Evolutionary conservation across 1,140 invertebrate species (phyloP).

Genomic region (Zaprionus kolodkinae): DNA sequence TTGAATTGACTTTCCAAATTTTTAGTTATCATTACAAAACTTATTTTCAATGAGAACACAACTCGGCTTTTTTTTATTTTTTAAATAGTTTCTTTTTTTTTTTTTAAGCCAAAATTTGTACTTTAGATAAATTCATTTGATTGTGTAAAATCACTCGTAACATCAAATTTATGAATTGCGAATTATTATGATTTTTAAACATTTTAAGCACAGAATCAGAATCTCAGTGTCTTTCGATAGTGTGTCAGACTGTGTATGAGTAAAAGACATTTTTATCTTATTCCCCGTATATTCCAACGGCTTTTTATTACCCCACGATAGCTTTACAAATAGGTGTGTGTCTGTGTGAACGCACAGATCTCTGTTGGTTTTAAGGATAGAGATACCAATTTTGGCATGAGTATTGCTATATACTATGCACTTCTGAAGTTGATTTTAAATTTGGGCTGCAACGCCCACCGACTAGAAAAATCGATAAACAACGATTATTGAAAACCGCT

Average conservation of each 20-base stretch:
- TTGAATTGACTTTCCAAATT: too few species aligned
- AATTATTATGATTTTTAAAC: constrained; percentile 35
- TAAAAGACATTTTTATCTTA: background rate
- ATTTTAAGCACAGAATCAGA: background rate
- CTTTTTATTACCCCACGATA: background rate
- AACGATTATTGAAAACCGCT: too few species aligned
- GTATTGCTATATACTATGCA: too few species aligned
- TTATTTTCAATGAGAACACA: background rate
- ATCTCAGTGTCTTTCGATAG: background rate
- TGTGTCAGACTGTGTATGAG: background rate
- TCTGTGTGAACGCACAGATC: too few species aligned
- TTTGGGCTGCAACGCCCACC: too few species aligned
- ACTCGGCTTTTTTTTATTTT: background rate
- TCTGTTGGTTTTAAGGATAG: too few species aligned
- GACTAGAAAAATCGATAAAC: too few species aligned
- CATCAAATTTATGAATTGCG: constrained; percentile 59
- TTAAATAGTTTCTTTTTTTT: background rate
- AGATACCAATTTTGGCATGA: too few species aligned
- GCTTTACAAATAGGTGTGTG: too few species aligned
- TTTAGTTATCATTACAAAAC: background rate
- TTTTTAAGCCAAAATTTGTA: background rate
- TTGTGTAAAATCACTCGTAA: constrained; percentile 54
- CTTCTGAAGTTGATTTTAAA: too few species aligned
- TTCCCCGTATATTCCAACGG: too few species aligned
- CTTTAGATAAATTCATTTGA: too few species aligned